Evolutionary conservation across 2,888 invertebrate species (phyloP), one percentile per base, ranked within the genome.

Genomic region (Calameuta pallipes): DNA sequence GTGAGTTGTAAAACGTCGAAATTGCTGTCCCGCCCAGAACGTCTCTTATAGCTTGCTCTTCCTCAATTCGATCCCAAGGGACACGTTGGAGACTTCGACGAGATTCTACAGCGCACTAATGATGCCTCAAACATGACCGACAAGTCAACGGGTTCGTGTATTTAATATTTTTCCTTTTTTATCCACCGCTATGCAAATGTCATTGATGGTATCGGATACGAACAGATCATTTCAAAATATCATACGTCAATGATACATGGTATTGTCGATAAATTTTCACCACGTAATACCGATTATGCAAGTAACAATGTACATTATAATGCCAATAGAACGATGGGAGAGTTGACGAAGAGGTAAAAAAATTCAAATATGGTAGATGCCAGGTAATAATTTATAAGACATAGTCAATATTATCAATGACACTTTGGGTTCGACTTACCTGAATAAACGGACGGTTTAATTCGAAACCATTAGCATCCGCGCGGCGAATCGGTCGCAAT

Each of bases 381-480:
- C 41, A 56, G 41, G 41, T 56, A 56, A 56, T 6, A 56, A 56
- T 56, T 56, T 56, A 56, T 56, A 56, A 23, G 23, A 56, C 6
- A 41, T 13, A 56, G 23, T 23, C 41, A 56, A 56, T 56, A 56
- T 23, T 56, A 56, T 56, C 41, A 56, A 56, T 56, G 41, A 56
- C 41, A 56, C 41, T 56, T 56, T 56, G 41, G 23, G 41, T 56
- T 56, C 41, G 41, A 80, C 75, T 82, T 79, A 75, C 78, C 77
- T 77, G 41, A 56, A 56, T 56, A 56, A 56, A 56, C 41, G 41
- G 41, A 56, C 85, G 89, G 78, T 89, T 87, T 88, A 89, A 90
- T 90, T 88, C 87, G 87, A 84, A 88, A 90, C 88, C 90, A 91
- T 91, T 90, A 90, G 87, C 83, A 85, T 83, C 80, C 34, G 76